Conservation (phyloP, 2,113 vertebrate genomes). For the Zosterops pallidus region DNA sequence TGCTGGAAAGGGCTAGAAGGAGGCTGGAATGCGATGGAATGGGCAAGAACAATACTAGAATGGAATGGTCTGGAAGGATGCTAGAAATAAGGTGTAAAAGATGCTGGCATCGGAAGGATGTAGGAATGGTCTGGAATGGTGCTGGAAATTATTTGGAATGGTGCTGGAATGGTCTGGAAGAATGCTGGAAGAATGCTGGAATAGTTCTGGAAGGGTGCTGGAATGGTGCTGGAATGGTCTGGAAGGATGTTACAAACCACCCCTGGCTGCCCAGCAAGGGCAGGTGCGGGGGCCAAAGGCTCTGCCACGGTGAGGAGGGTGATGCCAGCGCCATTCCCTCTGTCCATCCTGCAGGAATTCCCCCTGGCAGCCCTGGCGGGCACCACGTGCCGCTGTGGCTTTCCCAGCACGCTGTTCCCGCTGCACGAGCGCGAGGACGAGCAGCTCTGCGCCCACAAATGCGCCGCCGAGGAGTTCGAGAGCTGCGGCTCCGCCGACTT, state of each 20-base stretch:
- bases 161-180: not conserved
- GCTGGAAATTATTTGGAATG: too few species aligned
- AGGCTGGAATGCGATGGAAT: not conserved
- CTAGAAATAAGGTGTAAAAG: not conserved
- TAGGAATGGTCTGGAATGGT: not conserved
- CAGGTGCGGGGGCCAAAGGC: rapidly evolving
- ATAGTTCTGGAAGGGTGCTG: not conserved
- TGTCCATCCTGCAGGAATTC: conserved; percentile 77
- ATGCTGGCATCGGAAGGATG: not conserved
- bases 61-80: too few species aligned
- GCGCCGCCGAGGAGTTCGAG: conserved; percentile 88
- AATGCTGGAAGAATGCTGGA: not conserved
- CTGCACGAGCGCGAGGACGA: conserved; percentile 91
- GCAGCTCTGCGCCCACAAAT: conserved; percentile 86
- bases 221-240: not conserved
- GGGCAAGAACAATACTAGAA: not conserved
- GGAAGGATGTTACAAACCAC: not conserved
- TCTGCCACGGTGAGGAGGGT: rapidly evolving
- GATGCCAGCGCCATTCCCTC: not conserved
- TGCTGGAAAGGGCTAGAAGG: not conserved
- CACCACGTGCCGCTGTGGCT: conserved; percentile 86
- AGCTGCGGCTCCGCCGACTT: conserved; percentile 88
- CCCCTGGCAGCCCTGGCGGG: conserved; percentile 87
- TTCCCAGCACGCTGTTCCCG: conserved; percentile 88
- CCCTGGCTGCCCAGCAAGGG: rapidly evolving